Evolutionary conservation across 1,140 invertebrate species (phyloP), one percentile per base, ranked within the genome.

Genomic region (Dreissena rostriformis): DNA sequence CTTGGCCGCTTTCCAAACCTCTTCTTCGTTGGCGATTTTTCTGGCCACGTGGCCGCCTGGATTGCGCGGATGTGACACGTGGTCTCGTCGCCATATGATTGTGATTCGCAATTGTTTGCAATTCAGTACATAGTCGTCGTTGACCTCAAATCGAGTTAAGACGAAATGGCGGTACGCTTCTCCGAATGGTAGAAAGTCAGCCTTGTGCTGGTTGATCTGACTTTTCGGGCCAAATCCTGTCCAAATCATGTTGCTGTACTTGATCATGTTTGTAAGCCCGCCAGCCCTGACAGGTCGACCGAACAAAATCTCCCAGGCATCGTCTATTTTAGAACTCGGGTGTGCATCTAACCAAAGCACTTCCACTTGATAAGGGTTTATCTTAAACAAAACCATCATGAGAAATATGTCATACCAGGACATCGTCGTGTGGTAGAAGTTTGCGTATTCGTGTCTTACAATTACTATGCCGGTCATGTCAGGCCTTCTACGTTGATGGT

Each of bases 361-460:
- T 24, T 87, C 89, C 11, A 89, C 82, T 26, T 89, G 71, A n/a
- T 87, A 67, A 17, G 87, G 86, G 26, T 84, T 61, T 49, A 84
- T 77, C 67, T 89, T 86, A 79, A 92, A 91, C 14, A 90, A 71
- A n/a, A 90, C 66, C 85, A 90, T 87, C 24, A 92, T 82, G 12
- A 93, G 84, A 70, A 91, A 93, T 19, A 90, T 88, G 75, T 92
- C 91, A 79, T 89, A 92, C 57, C 86, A 90, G 82, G 92, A 88
- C 22, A 91, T 92, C 84, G 91, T 90, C 12, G 90, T 90, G 83
- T 93, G 92, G 73, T 92, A 92, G 15, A 92, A 81, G 74, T 93
- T 93, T 8, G 88, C 92, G 81, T 92, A 93, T 65, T 93, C 92
- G 72, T 90, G 90, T 24, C 92, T 76, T 24, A 79, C 67, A 7